Evolutionary conservation across 2,888 invertebrate genomes (phyloP).

Genomic region (Oscheius sp.): DNA sequence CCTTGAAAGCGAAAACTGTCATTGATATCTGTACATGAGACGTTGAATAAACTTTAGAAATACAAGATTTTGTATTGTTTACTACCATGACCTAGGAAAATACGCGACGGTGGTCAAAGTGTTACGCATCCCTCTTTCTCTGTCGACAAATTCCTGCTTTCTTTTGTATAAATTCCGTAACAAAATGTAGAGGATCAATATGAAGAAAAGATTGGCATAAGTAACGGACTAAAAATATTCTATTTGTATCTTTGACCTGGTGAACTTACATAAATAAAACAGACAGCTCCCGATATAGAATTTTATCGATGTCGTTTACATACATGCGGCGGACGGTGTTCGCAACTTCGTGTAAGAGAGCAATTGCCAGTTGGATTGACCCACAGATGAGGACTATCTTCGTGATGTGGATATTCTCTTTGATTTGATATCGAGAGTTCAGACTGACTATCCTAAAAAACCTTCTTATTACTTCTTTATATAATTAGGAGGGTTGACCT

Average conservation of each 20-base stretch:
- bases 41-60: neutral
- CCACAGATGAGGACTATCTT: neutral
- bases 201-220: neutral
- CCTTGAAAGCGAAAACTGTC: neutral
- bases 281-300: constrained; percentile 4
- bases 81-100: constrained; percentile 6
- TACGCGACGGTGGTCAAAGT: neutral
- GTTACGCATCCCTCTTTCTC: neutral
- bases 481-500: too few relatives aligned
- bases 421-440: constrained; percentile 15
- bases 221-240: neutral
- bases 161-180: neutral
- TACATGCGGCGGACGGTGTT: neutral
- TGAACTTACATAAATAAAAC: neutral
- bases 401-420: constrained; percentile 14
- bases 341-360: neutral
- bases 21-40: neutral
- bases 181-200: neutral
- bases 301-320: neutral
- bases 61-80: neutral
- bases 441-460: neutral
- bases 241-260: too few relatives aligned
- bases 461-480: too few relatives aligned
- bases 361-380: neutral
- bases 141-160: neutral